Evolutionary conservation across 2,888 invertebrate species (phyloP).

Genomic region (Caenorhabditis panamensis): DNA sequence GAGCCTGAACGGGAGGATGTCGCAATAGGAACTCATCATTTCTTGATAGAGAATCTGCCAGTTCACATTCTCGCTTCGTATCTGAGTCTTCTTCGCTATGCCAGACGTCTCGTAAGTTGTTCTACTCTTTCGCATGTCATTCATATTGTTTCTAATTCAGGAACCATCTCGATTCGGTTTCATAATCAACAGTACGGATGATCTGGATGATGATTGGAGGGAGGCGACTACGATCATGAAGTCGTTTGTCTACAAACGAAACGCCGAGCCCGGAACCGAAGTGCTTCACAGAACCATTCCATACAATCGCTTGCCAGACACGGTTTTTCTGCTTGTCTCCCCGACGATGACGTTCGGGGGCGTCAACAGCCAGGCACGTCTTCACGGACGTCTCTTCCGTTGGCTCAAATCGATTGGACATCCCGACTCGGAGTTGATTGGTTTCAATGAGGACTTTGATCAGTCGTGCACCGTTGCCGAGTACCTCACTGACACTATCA

Average conservation of each 20-base stretch:
- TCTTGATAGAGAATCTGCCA: slow-evolving; percentile 69
- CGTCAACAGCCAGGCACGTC: slow-evolving; percentile 14
- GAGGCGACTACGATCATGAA: slow-evolving; percentile 46
- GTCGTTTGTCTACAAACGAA: slow-evolving; percentile 31
- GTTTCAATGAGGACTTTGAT: slow-evolving; percentile 24
- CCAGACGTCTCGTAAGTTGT: slow-evolving; percentile 66
- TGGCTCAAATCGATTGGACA: slow-evolving; percentile 67
- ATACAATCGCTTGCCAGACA: slow-evolving; percentile 60
- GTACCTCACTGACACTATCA: slow-evolving; percentile 19
- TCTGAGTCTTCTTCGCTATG: slow-evolving; percentile 70
- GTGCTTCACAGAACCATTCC: slow-evolving; percentile 54
- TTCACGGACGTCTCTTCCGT: slow-evolving; percentile 35
- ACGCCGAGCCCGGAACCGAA: slow-evolving; percentile 61
- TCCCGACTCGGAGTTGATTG: slow-evolving; percentile 56
- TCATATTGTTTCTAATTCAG: slow-evolving; percentile 17
- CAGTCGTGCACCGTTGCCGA: slow-evolving; percentile 28
- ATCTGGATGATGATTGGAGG: slow-evolving; percentile 47
- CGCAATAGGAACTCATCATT: slow-evolving; percentile 66
- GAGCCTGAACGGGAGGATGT: slow-evolving; percentile 27
- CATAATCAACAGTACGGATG: slow-evolving; percentile 37
- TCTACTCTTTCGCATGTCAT: background rate
- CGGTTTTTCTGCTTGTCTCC: slow-evolving; percentile 74
- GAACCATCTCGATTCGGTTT: slow-evolving; percentile 18
- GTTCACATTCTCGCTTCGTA: slow-evolving; percentile 69
- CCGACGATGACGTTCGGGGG: slow-evolving; percentile 68